Base-by-base conservation (phyloP, 1,140 invertebrate genomes). In the Pentalonia nigronervosa region DNA sequence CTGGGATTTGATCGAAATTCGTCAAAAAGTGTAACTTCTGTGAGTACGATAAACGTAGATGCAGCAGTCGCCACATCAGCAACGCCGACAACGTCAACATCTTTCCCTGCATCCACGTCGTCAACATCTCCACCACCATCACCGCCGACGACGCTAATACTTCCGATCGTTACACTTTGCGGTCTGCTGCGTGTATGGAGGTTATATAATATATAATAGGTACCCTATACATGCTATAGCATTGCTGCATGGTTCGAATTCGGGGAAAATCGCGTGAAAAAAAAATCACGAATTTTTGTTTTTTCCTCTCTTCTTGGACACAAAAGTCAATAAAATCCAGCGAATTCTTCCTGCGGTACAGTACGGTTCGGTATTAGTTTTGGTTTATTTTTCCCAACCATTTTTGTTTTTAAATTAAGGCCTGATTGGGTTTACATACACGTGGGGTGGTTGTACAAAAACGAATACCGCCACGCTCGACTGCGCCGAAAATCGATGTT, bases 371-470 rank as follows among this genome's bases (percentile, higher is more conserved):
- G 45, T 47, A 47, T 86, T 86, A 86, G 41, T 86, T 86, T 86
- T 20, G 3, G 36, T 30, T 86, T 17, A n/a, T 30, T 45, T 45
- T 47, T 48, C 36, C 1, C 30, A 3, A 86, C 3, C 41, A 21
- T 84, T 84, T 36, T 83, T 41, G 36, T 84, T 84, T 84, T 84
- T 84, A 48, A 86, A 86, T 86, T 86, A 86, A 86, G 11, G 84
- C 84, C 8, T 48, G 84, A 86, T 86, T 47, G 84, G 36, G 84
- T 86, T 47, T n/a, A 30, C 84, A 14, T 47, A 47, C 4, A 76
- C 14, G 60, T 17, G 60, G n/a, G n/a, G 30, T 30, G 25, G 0
- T 48, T n/a, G 84, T n/a, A 11, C 30, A 45, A 25, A 87, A 48
- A 87, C 45, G 84, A 47, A 87, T 48, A 48, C 23, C 84, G 3